Percentiles rank a stretch among this genome's conserved stretches.
These are phyloP conservation scores for Bergia puertoricense DNA, from an alignment of 92 coral and sea anemone genomes.

Conservation along the genomic window DNA sequence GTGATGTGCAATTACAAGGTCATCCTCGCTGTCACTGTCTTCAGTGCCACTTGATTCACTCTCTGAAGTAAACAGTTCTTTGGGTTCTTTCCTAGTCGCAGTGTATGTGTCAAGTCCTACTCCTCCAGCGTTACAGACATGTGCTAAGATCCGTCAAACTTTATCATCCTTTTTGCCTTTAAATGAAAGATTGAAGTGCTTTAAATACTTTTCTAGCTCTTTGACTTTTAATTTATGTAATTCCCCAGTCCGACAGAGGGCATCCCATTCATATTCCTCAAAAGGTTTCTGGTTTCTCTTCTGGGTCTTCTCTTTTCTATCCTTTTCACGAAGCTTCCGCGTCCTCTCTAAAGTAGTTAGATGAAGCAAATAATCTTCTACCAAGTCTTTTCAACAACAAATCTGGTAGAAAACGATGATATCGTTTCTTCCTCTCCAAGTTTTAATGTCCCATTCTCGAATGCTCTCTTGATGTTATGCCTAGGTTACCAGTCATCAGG, in stretches of 20 bases:
- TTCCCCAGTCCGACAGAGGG: constrained; percentile 40
- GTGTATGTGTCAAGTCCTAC: constrained; percentile 45
- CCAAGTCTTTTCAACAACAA: not conserved
- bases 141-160: constrained; percentile 56
- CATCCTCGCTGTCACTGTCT: constrained; percentile 64
- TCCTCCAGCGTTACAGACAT: constrained; percentile 44
- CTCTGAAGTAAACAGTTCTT: constrained; percentile 11
- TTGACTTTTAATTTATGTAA: constrained; percentile 46
- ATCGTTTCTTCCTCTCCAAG: constrained; percentile 3
- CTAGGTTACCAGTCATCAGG: constrained; percentile 2
- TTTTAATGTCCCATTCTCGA: constrained; percentile 11
- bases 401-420: not conserved
- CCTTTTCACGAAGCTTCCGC: constrained; percentile 3
- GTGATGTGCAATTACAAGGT: constrained; percentile 58
- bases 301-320: constrained; percentile 8
- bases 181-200: constrained; percentile 57
- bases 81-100: constrained; percentile 43
- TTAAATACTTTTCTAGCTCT: constrained; percentile 51
- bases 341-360: constrained; percentile 5
- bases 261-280: constrained; percentile 28
- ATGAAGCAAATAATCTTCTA: constrained; percentile 1
- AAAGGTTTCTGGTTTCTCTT: too few relatives aligned
- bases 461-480: constrained; percentile 12
- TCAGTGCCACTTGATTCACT: constrained; percentile 38
- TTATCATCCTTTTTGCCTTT: constrained; percentile 56